Percentiles rank a stretch among this genome's conserved stretches.
phyloP scores from a whole-genome alignment of 2,113 vertebrate species.

The Nycticebus coucang region DNA sequence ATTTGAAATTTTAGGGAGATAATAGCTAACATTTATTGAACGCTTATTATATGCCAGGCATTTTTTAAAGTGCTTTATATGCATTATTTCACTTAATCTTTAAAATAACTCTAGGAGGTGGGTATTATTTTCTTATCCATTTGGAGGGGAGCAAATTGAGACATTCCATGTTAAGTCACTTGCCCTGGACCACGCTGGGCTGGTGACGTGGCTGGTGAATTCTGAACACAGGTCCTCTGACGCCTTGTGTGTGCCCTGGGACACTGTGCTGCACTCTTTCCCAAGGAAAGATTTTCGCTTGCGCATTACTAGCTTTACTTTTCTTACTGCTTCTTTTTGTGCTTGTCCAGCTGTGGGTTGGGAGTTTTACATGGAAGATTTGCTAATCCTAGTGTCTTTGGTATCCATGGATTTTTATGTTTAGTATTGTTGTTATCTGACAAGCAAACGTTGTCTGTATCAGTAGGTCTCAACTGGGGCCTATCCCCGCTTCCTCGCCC shows the following conservation, averaged over 20 bases:
- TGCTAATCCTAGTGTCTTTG: neutral
- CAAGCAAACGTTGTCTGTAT: neutral
- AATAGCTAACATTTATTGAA: neutral
- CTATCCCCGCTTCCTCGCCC: neutral
- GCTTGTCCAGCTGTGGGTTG: neutral
- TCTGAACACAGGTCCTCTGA: neutral
- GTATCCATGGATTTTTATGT: neutral
- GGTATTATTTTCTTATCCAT: neutral
- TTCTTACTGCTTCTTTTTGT: neutral
- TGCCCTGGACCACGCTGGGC: neutral
- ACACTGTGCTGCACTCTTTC: neutral
- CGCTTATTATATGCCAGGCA: neutral
- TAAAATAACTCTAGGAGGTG: neutral
- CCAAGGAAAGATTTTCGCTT: neutral
- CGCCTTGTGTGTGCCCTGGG: neutral
- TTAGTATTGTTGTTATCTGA: neutral
- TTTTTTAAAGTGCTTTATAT: neutral
- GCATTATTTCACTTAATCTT: neutral
- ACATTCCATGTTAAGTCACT: neutral
- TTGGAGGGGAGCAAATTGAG: slow-evolving; percentile 27
- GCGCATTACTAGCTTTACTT: neutral
- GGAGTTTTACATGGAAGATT: neutral
- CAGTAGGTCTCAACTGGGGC: neutral
- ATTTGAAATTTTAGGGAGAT: neutral
- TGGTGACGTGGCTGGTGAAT: neutral